Evolutionary conservation across 2,797 vertebrate species (phyloP).

Genomic region (Peromyscus nudipes): DNA sequence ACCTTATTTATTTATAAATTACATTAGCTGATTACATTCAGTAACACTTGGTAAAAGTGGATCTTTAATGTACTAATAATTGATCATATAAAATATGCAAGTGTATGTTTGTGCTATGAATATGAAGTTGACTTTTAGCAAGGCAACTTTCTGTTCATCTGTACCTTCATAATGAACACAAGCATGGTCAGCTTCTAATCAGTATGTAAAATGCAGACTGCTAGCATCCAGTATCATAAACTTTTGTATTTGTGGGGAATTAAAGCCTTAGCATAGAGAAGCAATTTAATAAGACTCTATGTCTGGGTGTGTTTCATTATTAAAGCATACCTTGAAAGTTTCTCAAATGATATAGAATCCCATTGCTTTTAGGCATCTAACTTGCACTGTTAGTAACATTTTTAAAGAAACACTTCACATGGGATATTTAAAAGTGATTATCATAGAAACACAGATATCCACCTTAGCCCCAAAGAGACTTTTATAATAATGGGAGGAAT

Average conservation of each 20-base stretch:
- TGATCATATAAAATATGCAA: neutral
- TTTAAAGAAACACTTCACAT: neutral
- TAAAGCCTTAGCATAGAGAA: conserved; percentile 37
- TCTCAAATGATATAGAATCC: neutral
- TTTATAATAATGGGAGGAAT: neutral
- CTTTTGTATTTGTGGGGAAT: conserved; percentile 40
- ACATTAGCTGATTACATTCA: neutral
- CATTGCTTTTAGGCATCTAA: neutral
- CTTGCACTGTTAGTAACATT: neutral
- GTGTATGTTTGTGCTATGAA: neutral
- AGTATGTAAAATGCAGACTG: conserved; percentile 46
- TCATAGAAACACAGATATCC: neutral
- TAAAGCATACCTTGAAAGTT: neutral
- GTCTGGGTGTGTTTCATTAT: conserved; percentile 16
- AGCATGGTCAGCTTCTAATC: neutral
- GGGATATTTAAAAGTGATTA: neutral
- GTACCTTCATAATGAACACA: neutral
- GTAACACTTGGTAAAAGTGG: neutral
- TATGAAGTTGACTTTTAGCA: neutral
- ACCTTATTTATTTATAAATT: neutral
- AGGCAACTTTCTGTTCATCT: neutral
- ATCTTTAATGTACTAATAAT: neutral
- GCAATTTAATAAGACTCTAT: conserved; percentile 48
- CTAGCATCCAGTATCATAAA: neutral
- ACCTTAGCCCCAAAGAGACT: neutral